These are phyloP conservation scores for Drosophila varians DNA, from an alignment of 1,140 invertebrate genomes.

Conservation along the genomic window DNA sequence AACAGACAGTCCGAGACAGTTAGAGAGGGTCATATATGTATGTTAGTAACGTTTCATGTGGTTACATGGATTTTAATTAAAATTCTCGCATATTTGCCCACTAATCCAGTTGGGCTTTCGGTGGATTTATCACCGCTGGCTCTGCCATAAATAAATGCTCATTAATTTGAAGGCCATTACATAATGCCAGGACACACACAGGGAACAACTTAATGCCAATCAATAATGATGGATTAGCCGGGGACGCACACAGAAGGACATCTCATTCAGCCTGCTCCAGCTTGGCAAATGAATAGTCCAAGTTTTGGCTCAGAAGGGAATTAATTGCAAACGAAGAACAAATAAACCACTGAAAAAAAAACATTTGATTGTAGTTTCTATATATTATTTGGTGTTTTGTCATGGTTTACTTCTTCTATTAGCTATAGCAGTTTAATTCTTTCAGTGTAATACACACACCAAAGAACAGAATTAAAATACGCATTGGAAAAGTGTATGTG, in stretches of 20 bases:
- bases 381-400: too few relatives aligned
- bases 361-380: neutral
- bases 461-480: neutral
- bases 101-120: slow-evolving; percentile 26
- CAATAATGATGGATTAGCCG: slow-evolving; percentile 79
- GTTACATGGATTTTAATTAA: slow-evolving; percentile 57
- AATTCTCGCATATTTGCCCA: slow-evolving; percentile 44
- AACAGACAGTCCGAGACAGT: neutral
- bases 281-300: slow-evolving; percentile 65
- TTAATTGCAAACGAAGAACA: slow-evolving; percentile 53
- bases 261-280: slow-evolving; percentile 9
- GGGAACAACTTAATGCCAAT: slow-evolving; percentile 66
- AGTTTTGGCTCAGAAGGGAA: slow-evolving; percentile 47
- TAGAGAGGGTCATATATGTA: slow-evolving; percentile 1
- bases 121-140: slow-evolving; percentile 14
- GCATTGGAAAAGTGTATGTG: slow-evolving; percentile 21
- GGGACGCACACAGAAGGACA: slow-evolving; percentile 31
- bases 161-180: slow-evolving; percentile 63
- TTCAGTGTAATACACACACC: neutral
- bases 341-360: slow-evolving; percentile 6
- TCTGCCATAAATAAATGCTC: slow-evolving; percentile 63
- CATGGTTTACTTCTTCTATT: too few relatives aligned
- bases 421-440: neutral
- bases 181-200: slow-evolving; percentile 31
- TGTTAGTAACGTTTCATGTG: slow-evolving; percentile 20